phyloP scores from a whole-genome alignment of 2,888 invertebrate species.

The Polydrusus cervinus region DNA sequence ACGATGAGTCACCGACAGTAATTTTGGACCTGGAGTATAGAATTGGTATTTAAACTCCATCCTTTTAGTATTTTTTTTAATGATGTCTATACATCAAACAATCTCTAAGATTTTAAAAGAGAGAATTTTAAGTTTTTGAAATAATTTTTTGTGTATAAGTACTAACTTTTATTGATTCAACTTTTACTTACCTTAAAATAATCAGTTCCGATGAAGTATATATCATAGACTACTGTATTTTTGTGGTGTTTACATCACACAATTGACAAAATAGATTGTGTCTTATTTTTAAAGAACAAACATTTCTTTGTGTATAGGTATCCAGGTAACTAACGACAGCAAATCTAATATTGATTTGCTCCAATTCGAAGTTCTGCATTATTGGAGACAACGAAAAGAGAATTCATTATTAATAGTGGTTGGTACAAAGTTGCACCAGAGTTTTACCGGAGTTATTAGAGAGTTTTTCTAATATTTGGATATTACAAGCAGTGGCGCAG shows the following conservation, averaged over 20 bases:
- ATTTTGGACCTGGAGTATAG: too few species aligned
- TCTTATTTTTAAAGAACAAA: slow-evolving; percentile 11
- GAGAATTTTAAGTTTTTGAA: too few species aligned
- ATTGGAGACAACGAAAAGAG: slow-evolving; percentile 8
- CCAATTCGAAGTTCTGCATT: slow-evolving; percentile 15
- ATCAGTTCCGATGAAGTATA: neutral
- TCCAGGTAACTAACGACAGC: slow-evolving; percentile 46
- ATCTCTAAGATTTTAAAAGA: too few species aligned
- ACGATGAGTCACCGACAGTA: too few species aligned
- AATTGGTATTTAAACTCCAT: too few species aligned
- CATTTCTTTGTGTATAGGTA: slow-evolving; percentile 51
- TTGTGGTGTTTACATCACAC: neutral
- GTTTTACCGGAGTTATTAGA: slow-evolving; percentile 8
- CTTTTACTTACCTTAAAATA: neutral
- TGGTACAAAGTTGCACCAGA: slow-evolving; percentile 35
- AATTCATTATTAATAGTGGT: neutral
- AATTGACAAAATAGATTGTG: neutral
- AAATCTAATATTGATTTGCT: slow-evolving; percentile 43
- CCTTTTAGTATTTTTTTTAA: too few species aligned
- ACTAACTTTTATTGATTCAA: too few species aligned
- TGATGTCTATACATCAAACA: too few species aligned
- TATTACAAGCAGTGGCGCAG: too few species aligned
- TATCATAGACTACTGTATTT: too few species aligned
- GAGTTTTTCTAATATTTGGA: neutral
- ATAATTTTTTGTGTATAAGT: too few species aligned